Evolutionary conservation across 2,113 vertebrate species (phyloP).

Genomic region (Tachysurus fulvidraco): DNA sequence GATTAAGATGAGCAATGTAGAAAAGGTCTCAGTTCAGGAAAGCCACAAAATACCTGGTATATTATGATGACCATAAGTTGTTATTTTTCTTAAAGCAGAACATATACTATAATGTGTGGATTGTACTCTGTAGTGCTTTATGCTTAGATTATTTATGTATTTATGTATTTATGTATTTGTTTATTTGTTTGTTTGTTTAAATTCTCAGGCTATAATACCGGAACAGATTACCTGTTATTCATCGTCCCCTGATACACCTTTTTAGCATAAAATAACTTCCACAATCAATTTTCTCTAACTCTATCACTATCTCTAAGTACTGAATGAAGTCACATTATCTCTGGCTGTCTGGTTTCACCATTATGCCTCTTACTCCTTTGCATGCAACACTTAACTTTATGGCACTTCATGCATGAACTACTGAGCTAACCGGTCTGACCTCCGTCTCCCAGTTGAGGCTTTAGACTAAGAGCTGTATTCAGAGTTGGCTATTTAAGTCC

Average conservation of each 20-base stretch:
- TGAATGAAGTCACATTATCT: constrained; percentile 33
- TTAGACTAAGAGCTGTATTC: neutral
- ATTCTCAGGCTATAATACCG: neutral
- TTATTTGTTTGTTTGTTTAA: neutral
- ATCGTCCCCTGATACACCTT: neutral
- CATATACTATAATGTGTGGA: neutral
- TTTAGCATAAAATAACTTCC: neutral
- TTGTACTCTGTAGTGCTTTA: neutral
- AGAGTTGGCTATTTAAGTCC: neutral
- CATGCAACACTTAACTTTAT: constrained; percentile 44
- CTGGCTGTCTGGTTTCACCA: constrained; percentile 11
- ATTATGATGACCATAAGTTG: neutral
- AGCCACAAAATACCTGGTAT: neutral
- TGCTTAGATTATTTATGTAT: too few species aligned
- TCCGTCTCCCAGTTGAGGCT: neutral
- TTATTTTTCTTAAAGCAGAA: neutral
- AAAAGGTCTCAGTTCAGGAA: neutral
- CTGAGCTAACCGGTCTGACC: neutral
- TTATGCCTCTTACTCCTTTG: neutral
- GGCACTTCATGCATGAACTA: constrained; percentile 35
- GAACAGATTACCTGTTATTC: neutral
- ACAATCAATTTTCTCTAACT: neutral
- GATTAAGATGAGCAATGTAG: neutral
- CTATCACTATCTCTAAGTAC: too few species aligned
- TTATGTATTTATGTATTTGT: too few species aligned